phyloP scores from a whole-genome alignment of 2,797 vertebrate species.

The Clarias pachynema region DNA sequence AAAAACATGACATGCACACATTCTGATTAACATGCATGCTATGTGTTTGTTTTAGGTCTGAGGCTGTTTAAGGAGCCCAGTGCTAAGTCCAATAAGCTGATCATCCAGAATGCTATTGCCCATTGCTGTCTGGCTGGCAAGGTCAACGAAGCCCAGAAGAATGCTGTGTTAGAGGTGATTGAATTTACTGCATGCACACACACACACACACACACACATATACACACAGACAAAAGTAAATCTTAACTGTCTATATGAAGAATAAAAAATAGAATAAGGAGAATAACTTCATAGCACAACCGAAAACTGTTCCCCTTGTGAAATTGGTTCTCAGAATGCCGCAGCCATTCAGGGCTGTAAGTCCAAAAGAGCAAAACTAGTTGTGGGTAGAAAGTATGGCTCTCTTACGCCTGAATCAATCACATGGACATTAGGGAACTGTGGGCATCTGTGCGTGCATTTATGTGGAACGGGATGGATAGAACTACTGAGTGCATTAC shows the following conservation, averaged over 20 bases:
- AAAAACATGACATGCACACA: background rate
- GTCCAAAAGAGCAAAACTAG: too few relatives aligned
- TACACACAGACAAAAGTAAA: background rate
- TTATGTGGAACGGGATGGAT: too few relatives aligned
- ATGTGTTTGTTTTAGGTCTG: slow-evolving; percentile 69
- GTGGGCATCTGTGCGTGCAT: too few relatives aligned
- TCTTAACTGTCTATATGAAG: background rate
- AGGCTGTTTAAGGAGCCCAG: slow-evolving; percentile 87
- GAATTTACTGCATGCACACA: slow-evolving; percentile 10
- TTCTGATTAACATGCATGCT: background rate
- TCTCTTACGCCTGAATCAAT: too few relatives aligned
- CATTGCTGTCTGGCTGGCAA: slow-evolving; percentile 88
- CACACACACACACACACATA: background rate
- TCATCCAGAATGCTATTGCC: slow-evolving; percentile 85
- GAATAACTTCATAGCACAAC: background rate
- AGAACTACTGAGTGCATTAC: too few relatives aligned
- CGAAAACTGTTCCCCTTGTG: background rate
- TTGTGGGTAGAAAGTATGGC: too few relatives aligned
- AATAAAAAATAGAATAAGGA: background rate
- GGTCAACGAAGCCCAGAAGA: slow-evolving; percentile 86
- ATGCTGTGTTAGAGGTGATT: slow-evolving; percentile 80
- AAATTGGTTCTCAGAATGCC: background rate
- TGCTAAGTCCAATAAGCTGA: slow-evolving; percentile 86
- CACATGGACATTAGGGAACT: too few relatives aligned
- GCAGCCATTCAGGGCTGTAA: background rate